Evolutionary conservation across 2,113 vertebrate species (phyloP).

Genomic region (Salvelinus alpinus): DNA sequence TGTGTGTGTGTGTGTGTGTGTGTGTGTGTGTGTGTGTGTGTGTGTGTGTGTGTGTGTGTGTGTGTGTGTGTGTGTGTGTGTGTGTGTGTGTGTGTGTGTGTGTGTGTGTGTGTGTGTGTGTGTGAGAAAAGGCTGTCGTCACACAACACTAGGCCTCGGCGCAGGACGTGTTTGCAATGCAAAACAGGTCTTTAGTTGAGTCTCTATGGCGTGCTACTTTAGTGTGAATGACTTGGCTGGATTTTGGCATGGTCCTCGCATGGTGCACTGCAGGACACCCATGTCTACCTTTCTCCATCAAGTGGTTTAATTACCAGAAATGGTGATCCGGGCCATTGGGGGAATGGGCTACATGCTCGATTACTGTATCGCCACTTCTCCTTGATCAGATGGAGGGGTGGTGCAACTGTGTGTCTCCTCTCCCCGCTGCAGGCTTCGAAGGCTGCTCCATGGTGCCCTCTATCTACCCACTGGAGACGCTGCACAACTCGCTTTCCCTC

Average conservation of each 20-base stretch:
- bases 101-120: not conserved
- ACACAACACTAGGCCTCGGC: not conserved
- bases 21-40: not conserved
- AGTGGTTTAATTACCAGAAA: not conserved
- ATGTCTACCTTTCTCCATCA: not conserved
- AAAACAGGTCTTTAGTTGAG: not conserved
- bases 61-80: not conserved
- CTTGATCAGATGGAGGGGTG: constrained; percentile 20
- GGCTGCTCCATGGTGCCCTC: constrained; percentile 98
- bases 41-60: not conserved
- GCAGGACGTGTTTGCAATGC: not conserved
- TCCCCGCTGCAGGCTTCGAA: constrained; percentile 88
- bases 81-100: not conserved
- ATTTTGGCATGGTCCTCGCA: constrained; percentile 1
- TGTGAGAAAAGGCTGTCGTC: not conserved
- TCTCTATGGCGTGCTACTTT: not conserved
- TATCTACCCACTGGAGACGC: constrained; percentile 94
- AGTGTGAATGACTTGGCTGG: not conserved
- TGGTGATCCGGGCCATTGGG: not conserved
- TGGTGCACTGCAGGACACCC: not conserved
- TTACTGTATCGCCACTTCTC: not conserved
- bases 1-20: not conserved
- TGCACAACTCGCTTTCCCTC: constrained; percentile 95
- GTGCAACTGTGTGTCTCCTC: constrained; percentile 47
- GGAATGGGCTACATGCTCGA: not conserved